These are phyloP conservation scores for Dendroctonus ponderosae DNA, from an alignment of 1,140 invertebrate genomes.

Conservation along the genomic window DNA sequence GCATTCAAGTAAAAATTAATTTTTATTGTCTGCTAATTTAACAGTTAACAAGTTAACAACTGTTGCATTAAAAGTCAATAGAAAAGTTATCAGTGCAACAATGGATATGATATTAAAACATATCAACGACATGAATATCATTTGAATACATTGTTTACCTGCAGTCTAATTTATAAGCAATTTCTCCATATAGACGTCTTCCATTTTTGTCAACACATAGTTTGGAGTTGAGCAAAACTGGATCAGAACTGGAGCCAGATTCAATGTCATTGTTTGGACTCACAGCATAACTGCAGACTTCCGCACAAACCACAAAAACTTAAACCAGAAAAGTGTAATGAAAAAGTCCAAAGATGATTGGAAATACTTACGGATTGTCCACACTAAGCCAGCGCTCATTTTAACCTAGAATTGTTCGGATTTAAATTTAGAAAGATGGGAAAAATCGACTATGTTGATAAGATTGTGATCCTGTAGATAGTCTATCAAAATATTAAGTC, in stretches of 20 bases:
- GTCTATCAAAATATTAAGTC: no score
- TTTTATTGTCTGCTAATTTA: no score
- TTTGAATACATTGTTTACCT: background rate
- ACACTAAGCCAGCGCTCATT: background rate
- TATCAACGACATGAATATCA: background rate
- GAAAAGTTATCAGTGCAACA: no score
- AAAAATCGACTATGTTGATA: no score
- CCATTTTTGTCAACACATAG: background rate
- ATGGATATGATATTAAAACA: background rate
- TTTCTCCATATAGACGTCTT: background rate
- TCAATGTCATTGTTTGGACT: background rate
- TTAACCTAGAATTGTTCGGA: background rate
- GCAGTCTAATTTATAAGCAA: conserved; percentile 4
- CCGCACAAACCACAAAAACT: background rate
- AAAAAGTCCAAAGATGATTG: background rate
- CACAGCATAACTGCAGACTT: background rate
- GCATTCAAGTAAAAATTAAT: no score
- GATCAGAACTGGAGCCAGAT: no score
- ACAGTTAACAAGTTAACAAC: no score
- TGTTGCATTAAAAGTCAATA: no score
- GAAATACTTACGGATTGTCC: background rate
- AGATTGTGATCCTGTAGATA: no score
- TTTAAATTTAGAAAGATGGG: no score
- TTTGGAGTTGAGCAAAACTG: no score
- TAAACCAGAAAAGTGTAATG: background rate